Conservation (phyloP, 53 echinoderm and acorn worm species). For the Patiria pectinifera region DNA sequence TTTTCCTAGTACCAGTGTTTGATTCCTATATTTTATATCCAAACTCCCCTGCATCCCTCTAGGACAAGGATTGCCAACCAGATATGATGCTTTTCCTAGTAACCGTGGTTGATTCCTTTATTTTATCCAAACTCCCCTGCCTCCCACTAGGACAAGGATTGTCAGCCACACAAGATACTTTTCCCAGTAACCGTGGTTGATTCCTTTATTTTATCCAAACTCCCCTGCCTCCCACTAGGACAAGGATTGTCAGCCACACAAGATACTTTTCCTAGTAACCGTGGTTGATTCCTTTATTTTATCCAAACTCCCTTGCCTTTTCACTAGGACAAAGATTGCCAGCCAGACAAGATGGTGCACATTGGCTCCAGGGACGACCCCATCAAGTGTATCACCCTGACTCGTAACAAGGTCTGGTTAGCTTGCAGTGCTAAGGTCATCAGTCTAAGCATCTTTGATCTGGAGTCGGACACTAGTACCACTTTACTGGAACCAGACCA, state of each 20-base stretch:
- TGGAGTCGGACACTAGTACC: slow-evolving; percentile 41
- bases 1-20: too few relatives aligned
- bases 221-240: too few relatives aligned
- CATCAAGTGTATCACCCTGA: slow-evolving; percentile 74
- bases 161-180: too few relatives aligned
- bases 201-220: too few relatives aligned
- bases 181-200: too few relatives aligned
- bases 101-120: too few relatives aligned
- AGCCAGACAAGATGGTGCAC: slow-evolving; percentile 71
- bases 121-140: too few relatives aligned
- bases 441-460: slow-evolving; percentile 39
- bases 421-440: slow-evolving; percentile 74
- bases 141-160: too few relatives aligned
- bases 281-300: background rate
- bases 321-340: slow-evolving; percentile 71
- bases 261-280: slow-evolving; percentile 46
- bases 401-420: slow-evolving; percentile 80
- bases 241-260: too few relatives aligned
- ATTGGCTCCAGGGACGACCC: slow-evolving; percentile 73
- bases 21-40: too few relatives aligned
- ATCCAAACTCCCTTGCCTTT: background rate
- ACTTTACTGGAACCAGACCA: slow-evolving; percentile 50
- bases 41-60: background rate
- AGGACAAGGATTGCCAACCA: slow-evolving; percentile 73
- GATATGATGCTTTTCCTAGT: slow-evolving; percentile 61